A percentile compares a stretch with the other conserved stretches of the same genome.
Evolutionary conservation across 2,888 invertebrate species (phyloP).

Genomic region (Spodoptera littoralis): DNA sequence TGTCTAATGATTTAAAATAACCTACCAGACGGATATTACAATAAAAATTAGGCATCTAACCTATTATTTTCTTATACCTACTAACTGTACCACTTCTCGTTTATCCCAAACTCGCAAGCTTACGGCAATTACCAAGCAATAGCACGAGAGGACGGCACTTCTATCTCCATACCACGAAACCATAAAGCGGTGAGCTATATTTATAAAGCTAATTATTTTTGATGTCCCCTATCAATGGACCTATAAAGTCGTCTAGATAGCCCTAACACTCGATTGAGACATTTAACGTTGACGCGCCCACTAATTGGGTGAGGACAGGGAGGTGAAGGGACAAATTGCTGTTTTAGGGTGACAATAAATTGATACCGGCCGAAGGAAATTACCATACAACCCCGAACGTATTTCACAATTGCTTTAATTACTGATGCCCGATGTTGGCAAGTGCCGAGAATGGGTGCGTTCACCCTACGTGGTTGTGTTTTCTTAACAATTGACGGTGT

Average conservation of each 20-base stretch:
- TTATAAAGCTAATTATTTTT: constrained; percentile 58
- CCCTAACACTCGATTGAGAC: constrained; percentile 73
- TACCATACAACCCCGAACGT: constrained; percentile 81
- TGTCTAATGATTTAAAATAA: no score
- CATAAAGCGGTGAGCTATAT: constrained; percentile 15
- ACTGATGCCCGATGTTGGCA: constrained; percentile 71
- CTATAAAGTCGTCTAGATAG: constrained; percentile 61
- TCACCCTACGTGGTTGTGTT: constrained; percentile 62
- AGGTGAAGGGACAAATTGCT: constrained; percentile 81
- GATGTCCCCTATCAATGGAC: constrained; percentile 34
- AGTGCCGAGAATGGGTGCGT: constrained; percentile 70
- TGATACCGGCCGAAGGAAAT: constrained; percentile 82
- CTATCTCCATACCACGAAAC: not conserved
- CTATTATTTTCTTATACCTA: no score
- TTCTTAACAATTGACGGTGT: constrained; percentile 60
- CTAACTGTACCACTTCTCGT: no score
- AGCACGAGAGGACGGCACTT: not conserved
- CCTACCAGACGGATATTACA: no score
- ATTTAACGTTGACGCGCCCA: constrained; percentile 77
- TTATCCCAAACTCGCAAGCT: no score
- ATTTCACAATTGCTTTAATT: constrained; percentile 86
- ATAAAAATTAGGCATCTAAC: no score
- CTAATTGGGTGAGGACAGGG: constrained; percentile 80
- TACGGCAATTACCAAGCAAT: not conserved
- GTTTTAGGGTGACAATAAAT: constrained; percentile 87